Evolutionary conservation across 92 coral and sea anemone genomes (phyloP), one percentile per base, ranked within the genome.

Genomic region (Isaurus tuberculatus): DNA sequence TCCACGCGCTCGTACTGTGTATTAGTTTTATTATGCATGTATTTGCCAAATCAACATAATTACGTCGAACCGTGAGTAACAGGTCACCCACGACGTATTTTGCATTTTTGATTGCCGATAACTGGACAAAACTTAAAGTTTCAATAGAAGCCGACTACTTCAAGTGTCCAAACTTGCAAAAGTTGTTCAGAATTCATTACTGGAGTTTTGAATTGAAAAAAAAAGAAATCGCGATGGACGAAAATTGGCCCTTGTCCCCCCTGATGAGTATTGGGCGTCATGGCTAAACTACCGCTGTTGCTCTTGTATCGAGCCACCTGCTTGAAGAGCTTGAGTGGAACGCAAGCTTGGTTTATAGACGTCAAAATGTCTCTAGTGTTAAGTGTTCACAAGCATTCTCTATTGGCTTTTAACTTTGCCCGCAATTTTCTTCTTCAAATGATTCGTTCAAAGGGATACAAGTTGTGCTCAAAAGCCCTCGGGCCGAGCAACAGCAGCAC

Each of bases 1-100:
- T 77, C 48, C 82, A 77, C 82, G 82, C 82, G 82, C 82, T 65
- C 70, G 82, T 23, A 32, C 33, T 77, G 34, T 77, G 68, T 55
- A 58, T 22, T 32, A 58, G 43, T 75, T 36, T 57, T 8, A 33
- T 57, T 57, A 70, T 61, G 51, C 61, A 72, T 72, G 78, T 72
- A 23, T 72, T 9, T 43, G 78, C 78, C 58, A 34, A 58, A 77
- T 77, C 82, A 77, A 77, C 82, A 77, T 77, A 77, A 77, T 77
- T 77, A 77, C 6, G 49, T 37, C 32, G 82, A 0, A n/a, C 63
- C 4, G 28, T 49, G 28, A 31, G 51, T 65, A 74, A 53, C 34
- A 49, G 51, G 69, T 77, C 70, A 58, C 82, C 82, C 70, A 77
- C 82, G 82, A 77, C 1, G 70, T 23, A 14, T 60, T 77, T 60